Evolutionary conservation across 1,140 invertebrate species (phyloP), one percentile per base, ranked within the genome.

Genomic region (Tetramorium alpestre): DNA sequence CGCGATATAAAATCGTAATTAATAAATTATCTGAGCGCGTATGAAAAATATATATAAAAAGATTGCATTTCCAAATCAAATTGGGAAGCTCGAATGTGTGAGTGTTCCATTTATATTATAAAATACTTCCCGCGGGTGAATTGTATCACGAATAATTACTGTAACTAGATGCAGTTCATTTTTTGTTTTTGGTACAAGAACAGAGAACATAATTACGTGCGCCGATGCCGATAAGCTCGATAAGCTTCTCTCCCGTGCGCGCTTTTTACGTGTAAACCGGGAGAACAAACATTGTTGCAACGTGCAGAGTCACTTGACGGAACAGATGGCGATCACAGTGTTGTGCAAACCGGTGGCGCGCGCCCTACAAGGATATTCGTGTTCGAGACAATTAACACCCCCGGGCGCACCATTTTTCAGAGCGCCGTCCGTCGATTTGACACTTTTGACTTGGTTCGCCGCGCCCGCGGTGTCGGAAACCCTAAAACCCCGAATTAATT

Each of bases 351-450:
- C 88, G 88, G 87, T 80, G 89, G 88, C 88, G 62, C 89, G 85
- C 58, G 58, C 75, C 62, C 33, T 44, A 67, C 56, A 49, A 60
- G 33, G 28, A 54, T 75, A 86, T 91, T 90, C 90, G 90, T 92
- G 90, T 86, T 81, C 85, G 86, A 90, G 87, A 92, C 91, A 91
- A 92, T 91, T 90, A 91, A 89, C 89, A 89, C 85, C 78, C 78
- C 87, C 11, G 73, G 67, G 72, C 72, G 81, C 75, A 85, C 82
- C 85, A 92, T 92, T 90, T 92, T 92, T 91, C 91, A 87, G 64
- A 82, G 86, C 81, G 51, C 69, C 76, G 73, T 91, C 84, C 86
- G 84, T 89, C 87, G 87, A 84, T 88, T 88, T 85, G 89, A 87
- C 88, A 88, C 80, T 86, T 92, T 87, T 64, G 60, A 73, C 49